Percentiles rank a stretch among this genome's conserved stretches.
Conservation (phyloP, 2,113 vertebrate genomes). For the Alethe diademata region DNA sequence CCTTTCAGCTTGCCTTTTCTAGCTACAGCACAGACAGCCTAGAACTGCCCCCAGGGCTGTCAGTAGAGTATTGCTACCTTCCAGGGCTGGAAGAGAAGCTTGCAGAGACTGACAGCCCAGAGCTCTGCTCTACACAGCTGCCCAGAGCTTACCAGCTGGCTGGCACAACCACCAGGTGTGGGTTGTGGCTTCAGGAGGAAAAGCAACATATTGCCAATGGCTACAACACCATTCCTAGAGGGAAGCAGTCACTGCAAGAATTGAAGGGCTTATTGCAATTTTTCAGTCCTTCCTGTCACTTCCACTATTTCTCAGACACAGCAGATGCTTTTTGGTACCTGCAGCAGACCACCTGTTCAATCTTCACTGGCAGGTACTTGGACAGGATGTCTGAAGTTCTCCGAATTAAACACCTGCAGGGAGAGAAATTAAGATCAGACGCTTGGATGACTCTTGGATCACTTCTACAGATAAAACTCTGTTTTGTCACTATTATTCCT, state of each 20-base stretch:
- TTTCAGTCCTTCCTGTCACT: neutral
- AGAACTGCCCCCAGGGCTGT: neutral
- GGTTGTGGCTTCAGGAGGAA: neutral
- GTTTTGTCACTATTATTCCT: neutral
- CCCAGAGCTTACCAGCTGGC: neutral
- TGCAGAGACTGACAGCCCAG: neutral
- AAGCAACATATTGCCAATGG: neutral
- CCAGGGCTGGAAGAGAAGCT: neutral
- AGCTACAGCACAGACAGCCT: neutral
- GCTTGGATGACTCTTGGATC: neutral
- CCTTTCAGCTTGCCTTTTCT: neutral
- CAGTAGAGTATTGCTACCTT: neutral
- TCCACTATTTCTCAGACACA: neutral
- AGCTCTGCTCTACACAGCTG: neutral
- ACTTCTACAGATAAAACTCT: neutral
- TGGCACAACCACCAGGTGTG: neutral
- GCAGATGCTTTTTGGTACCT: conserved; percentile 73
- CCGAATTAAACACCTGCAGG: conserved; percentile 89
- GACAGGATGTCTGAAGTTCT: conserved; percentile 97
- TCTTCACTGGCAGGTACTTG: conserved; percentile 97
- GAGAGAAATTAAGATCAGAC: neutral
- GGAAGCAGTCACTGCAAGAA: neutral
- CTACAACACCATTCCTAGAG: neutral
- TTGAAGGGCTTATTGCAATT: neutral
- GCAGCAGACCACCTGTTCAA: conserved; percentile 97